Conservation (phyloP, 2,797 vertebrate species). For the Nothura maculosa region DNA sequence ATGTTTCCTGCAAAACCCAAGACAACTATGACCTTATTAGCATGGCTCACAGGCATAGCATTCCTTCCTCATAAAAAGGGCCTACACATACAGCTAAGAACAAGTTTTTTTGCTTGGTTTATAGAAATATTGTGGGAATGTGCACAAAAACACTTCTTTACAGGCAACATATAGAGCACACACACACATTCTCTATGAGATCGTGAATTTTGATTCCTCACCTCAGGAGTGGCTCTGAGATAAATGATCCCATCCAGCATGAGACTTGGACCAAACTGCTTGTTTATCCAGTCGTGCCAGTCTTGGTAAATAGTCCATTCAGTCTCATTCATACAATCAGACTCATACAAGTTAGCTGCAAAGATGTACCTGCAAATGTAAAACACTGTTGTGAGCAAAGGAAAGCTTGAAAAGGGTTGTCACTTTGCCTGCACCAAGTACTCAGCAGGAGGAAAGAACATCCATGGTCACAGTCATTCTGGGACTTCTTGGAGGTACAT, state of each 20-base stretch:
- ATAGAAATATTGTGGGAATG: too few species aligned
- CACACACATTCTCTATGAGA: accelerated
- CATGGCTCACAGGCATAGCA: neutral
- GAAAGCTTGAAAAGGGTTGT: too few species aligned
- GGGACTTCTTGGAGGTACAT: accelerated
- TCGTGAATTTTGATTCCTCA: constrained; percentile 45
- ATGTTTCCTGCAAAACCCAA: neutral
- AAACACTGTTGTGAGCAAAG: neutral
- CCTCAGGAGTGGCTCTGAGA: constrained; percentile 92
- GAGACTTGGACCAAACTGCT: constrained; percentile 89
- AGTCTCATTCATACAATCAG: constrained; percentile 92
- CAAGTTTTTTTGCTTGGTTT: neutral
- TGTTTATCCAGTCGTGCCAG: constrained; percentile 91
- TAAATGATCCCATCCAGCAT: constrained; percentile 93
- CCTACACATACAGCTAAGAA: neutral
- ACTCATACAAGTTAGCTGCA: constrained; percentile 93
- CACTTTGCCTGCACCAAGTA: neutral
- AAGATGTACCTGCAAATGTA: constrained; percentile 90
- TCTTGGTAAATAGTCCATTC: constrained; percentile 96
- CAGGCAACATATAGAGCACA: neutral
- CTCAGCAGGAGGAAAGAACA: neutral
- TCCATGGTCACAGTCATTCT: neutral
- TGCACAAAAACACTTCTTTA: neutral
- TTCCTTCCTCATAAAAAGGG: neutral
- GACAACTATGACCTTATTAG: neutral